phyloP scores from a whole-genome alignment of 2,797 vertebrate species.

The Distichodus sexfasciatus region DNA sequence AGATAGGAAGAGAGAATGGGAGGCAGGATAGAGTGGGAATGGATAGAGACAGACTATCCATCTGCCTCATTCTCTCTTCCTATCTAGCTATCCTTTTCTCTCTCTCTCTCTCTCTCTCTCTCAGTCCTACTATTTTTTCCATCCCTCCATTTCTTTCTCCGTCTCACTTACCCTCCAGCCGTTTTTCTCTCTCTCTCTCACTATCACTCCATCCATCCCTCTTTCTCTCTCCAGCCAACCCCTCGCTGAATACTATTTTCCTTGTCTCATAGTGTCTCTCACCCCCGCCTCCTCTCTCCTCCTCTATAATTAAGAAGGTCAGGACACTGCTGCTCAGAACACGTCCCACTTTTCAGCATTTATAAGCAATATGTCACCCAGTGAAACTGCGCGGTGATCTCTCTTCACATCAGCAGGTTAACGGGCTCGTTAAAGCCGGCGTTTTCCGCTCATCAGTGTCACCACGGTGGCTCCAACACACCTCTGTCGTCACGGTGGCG shows the following conservation, averaged over 20 bases:
- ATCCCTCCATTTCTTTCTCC: neutral
- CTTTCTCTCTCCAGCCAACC: neutral
- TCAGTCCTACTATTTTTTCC: neutral
- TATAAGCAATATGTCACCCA: no score
- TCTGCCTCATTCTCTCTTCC: neutral
- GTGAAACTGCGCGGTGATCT: no score
- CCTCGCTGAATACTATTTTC: neutral
- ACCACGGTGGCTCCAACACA: no score
- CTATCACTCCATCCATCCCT: neutral
- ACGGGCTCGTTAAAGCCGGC: no score
- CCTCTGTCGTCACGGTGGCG: no score
- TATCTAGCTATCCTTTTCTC: neutral
- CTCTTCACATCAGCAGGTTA: no score
- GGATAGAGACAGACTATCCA: no score
- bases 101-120: neutral
- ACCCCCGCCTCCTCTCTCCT: neutral
- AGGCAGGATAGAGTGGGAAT: no score
- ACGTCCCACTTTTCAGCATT: no score
- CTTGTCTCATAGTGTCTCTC: neutral
- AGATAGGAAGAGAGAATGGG: neutral
- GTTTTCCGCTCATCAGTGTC: no score
- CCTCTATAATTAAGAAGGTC: conserved; percentile 43
- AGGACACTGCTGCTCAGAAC: conserved; percentile 15
- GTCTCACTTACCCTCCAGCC: no score
- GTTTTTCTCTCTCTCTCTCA: neutral